phyloP scores from a whole-genome alignment of 2,797 vertebrate species.

The Microtus californicus region DNA sequence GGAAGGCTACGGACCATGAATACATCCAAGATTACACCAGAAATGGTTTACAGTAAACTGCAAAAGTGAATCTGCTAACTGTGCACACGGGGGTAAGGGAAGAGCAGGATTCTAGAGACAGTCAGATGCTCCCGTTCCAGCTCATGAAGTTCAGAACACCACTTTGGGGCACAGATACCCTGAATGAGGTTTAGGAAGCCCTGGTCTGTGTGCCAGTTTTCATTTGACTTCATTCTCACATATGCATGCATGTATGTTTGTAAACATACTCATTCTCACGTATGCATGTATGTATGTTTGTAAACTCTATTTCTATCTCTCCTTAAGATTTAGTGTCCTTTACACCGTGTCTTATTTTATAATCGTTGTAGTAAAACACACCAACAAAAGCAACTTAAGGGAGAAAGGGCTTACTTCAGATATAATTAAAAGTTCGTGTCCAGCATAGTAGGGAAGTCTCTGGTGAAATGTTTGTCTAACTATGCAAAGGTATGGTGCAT shows the following conservation, averaged over 20 bases:
- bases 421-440: background rate
- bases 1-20: background rate
- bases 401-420: background rate
- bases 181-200: background rate
- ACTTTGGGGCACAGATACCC: background rate
- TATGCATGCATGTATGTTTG: background rate
- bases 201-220: background rate
- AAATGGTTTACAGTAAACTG: slow-evolving; percentile 1
- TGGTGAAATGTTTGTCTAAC: background rate
- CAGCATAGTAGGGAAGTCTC: background rate
- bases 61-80: background rate
- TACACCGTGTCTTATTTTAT: background rate
- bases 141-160: background rate
- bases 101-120: background rate
- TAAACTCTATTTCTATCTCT: background rate
- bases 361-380: background rate
- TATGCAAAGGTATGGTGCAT: background rate
- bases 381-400: background rate
- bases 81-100: background rate
- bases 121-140: background rate
- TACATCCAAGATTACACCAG: background rate
- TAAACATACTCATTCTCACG: background rate
- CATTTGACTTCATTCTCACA: background rate
- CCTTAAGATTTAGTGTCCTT: background rate
- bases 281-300: background rate